phyloP scores from a whole-genome alignment of 2,113 vertebrate genomes.

The Microcebus jonahi region DNA sequence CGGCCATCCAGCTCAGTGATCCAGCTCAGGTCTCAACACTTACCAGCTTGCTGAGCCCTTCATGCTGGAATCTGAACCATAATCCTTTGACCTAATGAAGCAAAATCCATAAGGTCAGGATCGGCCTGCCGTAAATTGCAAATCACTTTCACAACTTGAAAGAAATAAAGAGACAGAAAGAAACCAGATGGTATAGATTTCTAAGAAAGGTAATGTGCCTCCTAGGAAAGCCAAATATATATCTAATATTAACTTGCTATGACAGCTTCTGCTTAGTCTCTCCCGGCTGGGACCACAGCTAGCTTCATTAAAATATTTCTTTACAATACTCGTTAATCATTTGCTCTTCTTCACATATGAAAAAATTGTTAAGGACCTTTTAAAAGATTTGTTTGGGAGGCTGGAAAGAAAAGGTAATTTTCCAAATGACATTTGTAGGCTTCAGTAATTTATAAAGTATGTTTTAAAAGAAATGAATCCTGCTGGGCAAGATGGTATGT shows the following conservation, averaged over 20 bases:
- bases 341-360: not conserved
- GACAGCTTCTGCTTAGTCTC: slow-evolving; percentile 24
- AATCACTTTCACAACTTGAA: slow-evolving; percentile 43
- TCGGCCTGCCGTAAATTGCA: not conserved
- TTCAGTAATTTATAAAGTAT: not conserved
- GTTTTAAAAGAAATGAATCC: not conserved
- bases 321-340: not conserved
- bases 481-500: not conserved
- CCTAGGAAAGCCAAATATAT: slow-evolving; percentile 3
- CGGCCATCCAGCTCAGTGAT: not conserved
- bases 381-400: not conserved
- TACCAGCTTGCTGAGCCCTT: not conserved
- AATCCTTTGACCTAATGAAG: slow-evolving; percentile 24
- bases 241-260: not conserved
- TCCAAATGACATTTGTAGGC: slow-evolving; percentile 3
- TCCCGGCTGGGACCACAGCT: not conserved
- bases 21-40: not conserved
- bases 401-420: slow-evolving; percentile 48
- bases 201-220: not conserved
- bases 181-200: not conserved
- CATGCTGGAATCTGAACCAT: not conserved
- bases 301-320: slow-evolving; percentile 29
- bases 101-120: not conserved
- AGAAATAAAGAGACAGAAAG: slow-evolving; percentile 8
- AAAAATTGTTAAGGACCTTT: not conserved